Base-by-base conservation (phyloP, 2,888 invertebrate species). In the Steromphala cineraria region DNA sequence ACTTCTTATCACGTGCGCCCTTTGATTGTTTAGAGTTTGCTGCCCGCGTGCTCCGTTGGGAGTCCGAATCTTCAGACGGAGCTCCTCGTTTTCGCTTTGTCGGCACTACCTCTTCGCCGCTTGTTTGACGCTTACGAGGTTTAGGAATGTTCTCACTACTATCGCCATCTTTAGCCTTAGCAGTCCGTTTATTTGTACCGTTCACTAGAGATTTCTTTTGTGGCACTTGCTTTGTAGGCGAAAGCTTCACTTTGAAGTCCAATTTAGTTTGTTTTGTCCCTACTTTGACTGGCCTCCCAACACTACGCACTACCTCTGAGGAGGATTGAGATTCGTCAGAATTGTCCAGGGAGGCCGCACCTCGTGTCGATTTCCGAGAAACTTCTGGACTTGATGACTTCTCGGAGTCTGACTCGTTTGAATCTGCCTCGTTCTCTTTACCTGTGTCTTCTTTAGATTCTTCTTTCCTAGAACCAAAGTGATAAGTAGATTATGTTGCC, bases 251-350 rank as follows among this genome's bases (percentile, higher is more conserved):
- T 76, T 83, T 82, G 80, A 87, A 87, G 80, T 87, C 87, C 28
- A 88, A 76, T 83, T 84, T 88, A 46, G 86, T 85, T 67, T 88
- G 88, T 82, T 85, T 86, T 52, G 87, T 83, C 52, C 85, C 86
- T 67, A 85, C 79, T 83, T 86, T 85, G 53, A 81, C 83, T 13
- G 81, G 36, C 46, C 82, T 84, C 36, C 75, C 79, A 10, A 46
- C 81, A 75, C 17, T 46, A 19, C 53, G n/a, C 4, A 56, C 40
- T 31, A 24, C 21, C 21, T 55, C 74, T 19, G 62, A 62, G 4
- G 80, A 80, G 40, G 75, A 46, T 67, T 75, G 75, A 74, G 80
- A 80, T 62, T 81, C 76, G 53, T 76, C 62, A n/a, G 21, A 46
- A 21, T 80, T 78, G 31, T 31, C 81, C 53, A 8, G 53, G 13